Conservation (phyloP, 1,140 invertebrate genomes). For the Drosophila prosaltans region DNA sequence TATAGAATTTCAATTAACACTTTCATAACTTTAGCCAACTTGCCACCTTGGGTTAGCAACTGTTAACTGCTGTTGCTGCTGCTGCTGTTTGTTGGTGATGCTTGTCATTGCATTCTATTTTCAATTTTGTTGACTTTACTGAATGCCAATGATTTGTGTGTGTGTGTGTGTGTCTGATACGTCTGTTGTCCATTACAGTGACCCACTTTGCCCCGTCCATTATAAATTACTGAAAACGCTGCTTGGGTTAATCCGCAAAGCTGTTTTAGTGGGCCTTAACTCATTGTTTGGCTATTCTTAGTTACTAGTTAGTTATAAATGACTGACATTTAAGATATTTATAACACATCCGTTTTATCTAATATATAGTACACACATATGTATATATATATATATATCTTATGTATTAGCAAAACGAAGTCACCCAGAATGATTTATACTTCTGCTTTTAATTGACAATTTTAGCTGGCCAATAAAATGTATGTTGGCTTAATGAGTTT, state of each 20-base stretch:
- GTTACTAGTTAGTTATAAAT: conserved; percentile 13
- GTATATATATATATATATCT: too few relatives aligned
- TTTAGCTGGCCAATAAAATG: too few relatives aligned
- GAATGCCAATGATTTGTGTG: conserved; percentile 21
- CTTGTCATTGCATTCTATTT: conserved; percentile 65
- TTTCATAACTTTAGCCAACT: conserved; percentile 55
- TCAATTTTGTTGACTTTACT: conserved; percentile 59
- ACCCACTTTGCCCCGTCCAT: conserved; percentile 49
- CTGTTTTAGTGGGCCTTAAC: conserved; percentile 38
- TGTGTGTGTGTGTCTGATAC: conserved; percentile 18
- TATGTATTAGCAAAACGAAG: too few relatives aligned
- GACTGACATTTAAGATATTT: conserved; percentile 8
- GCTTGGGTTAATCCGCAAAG: conserved; percentile 53
- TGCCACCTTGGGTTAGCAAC: conserved; percentile 43
- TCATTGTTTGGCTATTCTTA: conserved; percentile 33
- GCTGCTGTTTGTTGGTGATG: conserved; percentile 34
- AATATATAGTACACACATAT: background rate
- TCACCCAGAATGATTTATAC: too few relatives aligned
- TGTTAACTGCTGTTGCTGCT: conserved; percentile 14
- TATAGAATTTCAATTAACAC: conserved; percentile 69
- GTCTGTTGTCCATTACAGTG: conserved; percentile 43
- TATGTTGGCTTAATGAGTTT: too few relatives aligned
- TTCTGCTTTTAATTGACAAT: too few relatives aligned
- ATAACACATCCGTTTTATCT: background rate
- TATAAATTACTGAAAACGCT: conserved; percentile 46